Evolutionary conservation across 1,140 invertebrate species (phyloP).

Genomic region (Mylabris phalerata): DNA sequence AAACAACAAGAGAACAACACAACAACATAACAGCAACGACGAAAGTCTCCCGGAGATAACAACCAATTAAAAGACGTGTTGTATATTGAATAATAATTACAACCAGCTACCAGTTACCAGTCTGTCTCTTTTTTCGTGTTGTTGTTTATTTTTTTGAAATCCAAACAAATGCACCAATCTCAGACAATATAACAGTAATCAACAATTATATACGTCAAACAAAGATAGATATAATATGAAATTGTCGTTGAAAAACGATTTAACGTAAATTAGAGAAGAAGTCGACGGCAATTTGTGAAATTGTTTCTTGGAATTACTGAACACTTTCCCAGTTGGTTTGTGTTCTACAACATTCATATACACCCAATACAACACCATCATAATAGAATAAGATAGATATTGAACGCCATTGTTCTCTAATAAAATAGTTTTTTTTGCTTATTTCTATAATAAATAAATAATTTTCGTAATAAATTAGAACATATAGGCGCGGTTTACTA

Average conservation of each 20-base stretch:
- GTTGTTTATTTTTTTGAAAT: no score
- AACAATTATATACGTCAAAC: neutral
- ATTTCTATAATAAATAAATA: no score
- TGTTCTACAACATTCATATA: neutral
- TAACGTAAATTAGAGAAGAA: conserved; percentile 29
- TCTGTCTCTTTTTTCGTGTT: no score
- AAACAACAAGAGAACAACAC: neutral
- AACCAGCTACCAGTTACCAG: conserved; percentile 21
- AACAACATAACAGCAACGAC: conserved; percentile 15
- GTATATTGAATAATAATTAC: conserved; percentile 40
- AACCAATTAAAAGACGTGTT: conserved; percentile 40
- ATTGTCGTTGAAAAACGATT: neutral
- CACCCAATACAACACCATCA: neutral
- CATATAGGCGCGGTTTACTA: no score
- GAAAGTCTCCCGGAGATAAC: conserved; percentile 26
- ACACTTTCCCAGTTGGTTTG: neutral
- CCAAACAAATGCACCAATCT: no score
- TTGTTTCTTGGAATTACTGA: conserved; percentile 35
- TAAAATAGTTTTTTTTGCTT: neutral
- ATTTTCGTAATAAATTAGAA: no score
- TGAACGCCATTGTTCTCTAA: neutral
- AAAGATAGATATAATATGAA: neutral
- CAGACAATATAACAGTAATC: no score
- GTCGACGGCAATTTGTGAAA: conserved; percentile 39
- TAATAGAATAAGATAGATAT: neutral